phyloP scores from a whole-genome alignment of 35 echinoderm and acorn worm genomes.

The Nesometra sesokonis region DNA sequence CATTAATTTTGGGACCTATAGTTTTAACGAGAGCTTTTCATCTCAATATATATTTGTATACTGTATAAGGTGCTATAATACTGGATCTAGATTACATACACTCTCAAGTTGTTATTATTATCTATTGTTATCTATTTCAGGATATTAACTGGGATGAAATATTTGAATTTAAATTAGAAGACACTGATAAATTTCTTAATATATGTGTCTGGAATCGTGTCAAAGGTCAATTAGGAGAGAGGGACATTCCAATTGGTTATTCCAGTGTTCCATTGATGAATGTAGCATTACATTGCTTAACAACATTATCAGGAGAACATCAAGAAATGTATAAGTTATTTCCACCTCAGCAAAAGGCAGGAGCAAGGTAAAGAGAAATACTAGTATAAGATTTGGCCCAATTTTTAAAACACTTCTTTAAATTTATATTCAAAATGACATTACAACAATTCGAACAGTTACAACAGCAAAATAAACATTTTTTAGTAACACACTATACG shows the following conservation, averaged over 20 bases:
- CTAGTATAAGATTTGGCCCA: background rate
- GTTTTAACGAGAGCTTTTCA: too few species aligned
- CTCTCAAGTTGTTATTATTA: background rate
- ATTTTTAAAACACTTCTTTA: too few species aligned
- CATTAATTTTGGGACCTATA: too few species aligned
- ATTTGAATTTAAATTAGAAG: slow-evolving; percentile 72
- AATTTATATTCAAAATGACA: too few species aligned
- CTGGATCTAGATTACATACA: too few species aligned
- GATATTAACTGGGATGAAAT: slow-evolving; percentile 86
- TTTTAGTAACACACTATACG: too few species aligned
- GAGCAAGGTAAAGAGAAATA: slow-evolving; percentile 59
- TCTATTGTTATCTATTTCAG: slow-evolving; percentile 16
- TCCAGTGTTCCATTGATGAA: slow-evolving; percentile 75
- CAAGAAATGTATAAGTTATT: slow-evolving; percentile 74
- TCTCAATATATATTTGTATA: too few species aligned
- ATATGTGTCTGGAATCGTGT: slow-evolving; percentile 87
- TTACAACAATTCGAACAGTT: too few species aligned
- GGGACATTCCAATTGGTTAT: slow-evolving; percentile 73
- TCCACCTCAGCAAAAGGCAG: slow-evolving; percentile 72
- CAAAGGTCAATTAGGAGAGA: slow-evolving; percentile 33
- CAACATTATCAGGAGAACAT: slow-evolving; percentile 74
- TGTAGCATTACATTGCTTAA: slow-evolving; percentile 80
- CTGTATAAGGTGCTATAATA: too few species aligned
- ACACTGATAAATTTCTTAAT: slow-evolving; percentile 71
- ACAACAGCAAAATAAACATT: too few species aligned